Percentiles rank a stretch among this genome's conserved stretches.
Evolutionary conservation across 2,888 invertebrate species (phyloP).

Genomic region (Sinhomidia bicolor): DNA sequence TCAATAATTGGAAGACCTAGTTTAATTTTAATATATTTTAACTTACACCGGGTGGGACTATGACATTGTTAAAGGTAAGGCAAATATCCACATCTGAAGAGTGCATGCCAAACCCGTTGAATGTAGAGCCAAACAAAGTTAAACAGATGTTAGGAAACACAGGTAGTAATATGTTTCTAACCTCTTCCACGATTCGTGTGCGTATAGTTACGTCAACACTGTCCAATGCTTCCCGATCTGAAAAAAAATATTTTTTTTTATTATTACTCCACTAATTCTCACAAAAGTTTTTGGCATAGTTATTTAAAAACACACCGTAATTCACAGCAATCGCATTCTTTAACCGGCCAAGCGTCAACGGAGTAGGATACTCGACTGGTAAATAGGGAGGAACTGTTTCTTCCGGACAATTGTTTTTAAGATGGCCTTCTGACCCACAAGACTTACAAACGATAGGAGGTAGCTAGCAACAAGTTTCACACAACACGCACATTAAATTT

Average conservation of each 20-base stretch:
- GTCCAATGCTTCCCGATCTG: conserved; percentile 78
- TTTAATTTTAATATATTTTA: too few species aligned
- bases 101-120: conserved; percentile 85
- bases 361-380: conserved; percentile 82
- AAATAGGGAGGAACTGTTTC: conserved; percentile 82
- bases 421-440: conserved; percentile 83
- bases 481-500: too few species aligned
- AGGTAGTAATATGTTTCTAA: conserved; percentile 81
- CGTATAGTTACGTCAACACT: conserved; percentile 80
- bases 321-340: conserved; percentile 81
- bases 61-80: conserved; percentile 82
- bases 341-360: conserved; percentile 81
- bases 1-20: too few species aligned
- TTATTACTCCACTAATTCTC: too few species aligned
- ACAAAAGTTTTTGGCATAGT: background rate
- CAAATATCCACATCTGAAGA: conserved; percentile 85
- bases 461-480: too few species aligned
- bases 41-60: conserved; percentile 60
- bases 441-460: conserved; percentile 82
- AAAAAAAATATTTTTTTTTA: too few species aligned
- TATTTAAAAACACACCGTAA: conserved; percentile 79
- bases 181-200: conserved; percentile 81
- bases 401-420: conserved; percentile 83
- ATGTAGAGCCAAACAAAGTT: conserved; percentile 84
- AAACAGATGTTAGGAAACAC: conserved; percentile 82